Base-by-base conservation (phyloP, 2,888 invertebrate genomes). In the Drosophila quasianomalipes region DNA sequence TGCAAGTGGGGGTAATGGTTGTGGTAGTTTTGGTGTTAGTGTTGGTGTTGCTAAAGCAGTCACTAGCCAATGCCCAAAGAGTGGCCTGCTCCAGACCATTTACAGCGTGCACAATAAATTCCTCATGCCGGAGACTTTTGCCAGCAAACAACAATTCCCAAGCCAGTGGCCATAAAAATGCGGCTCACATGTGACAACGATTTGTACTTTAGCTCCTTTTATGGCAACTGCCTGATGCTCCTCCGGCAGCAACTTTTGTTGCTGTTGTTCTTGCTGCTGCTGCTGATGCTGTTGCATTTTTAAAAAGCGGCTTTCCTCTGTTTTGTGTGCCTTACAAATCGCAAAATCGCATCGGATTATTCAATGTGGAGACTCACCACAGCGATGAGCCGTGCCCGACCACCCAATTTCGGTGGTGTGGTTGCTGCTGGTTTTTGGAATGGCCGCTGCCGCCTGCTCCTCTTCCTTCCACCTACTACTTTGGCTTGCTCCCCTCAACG, bases 161-260 rank as follows among this genome's bases (percentile, higher is more conserved):
- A 90, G 90, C 86, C 83, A 85, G 79, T 81, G 77, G 90, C 89
- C 91, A 93, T 92, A 92, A 92, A 93, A 92, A 93, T 92, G 92
- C 92, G 90, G 83, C 92, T 92, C 92, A 92, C 92, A 93, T 92
- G 92, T 92, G 92, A 92, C 93, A 92, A 92, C 92, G 92, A 92
- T 92, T 92, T 92, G 92, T 92, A 92, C 92, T 92, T 91, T 91
- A 84, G 89, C 91, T 92, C 92, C 92, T 86, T 92, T 92, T 92
- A 92, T 91, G 92, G 92, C 77, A 65, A 55, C 68, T 64, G 58
- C 58, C 59, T 61, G 60, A 35, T 60, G 73, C 67, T 64, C 52
- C 44, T 16, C 55, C 55, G 35, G 35, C 49, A 26, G 35, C 49
- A 26, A 14, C 58, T 53, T 35, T 63, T 49, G 59, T 53, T 64